Base-by-base conservation (phyloP, 2,797 vertebrate species). In the Cynodonichthys magdalenae region DNA sequence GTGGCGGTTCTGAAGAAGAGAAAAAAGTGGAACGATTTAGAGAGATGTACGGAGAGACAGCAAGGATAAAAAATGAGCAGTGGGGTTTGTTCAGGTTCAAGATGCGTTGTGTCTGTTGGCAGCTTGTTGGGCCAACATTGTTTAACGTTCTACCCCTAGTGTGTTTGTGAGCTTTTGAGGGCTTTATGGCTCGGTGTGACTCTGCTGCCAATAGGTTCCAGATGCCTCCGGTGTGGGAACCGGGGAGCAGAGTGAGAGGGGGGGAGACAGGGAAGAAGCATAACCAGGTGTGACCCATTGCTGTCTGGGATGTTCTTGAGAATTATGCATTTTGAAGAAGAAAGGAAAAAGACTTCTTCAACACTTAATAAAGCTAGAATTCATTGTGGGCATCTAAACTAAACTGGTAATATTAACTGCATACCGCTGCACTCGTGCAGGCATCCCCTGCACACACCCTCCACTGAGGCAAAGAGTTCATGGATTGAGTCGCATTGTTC, bases 211-310 rank as follows among this genome's bases (percentile, higher is more conserved):
- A 93, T 93, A 72, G 90, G 84, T 93, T 93, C 91, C 92, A 93
- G 91, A 94, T 94, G 93, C 91, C 83, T 83, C 84, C 85, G 87
- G 90, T 92, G 92, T 92, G 92, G 91, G 90, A 91, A 92, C 81
- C 53, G 54, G 84, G 68, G 85, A 84, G 75, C 24, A 56, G 66
- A 82, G 78, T 7, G 18, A 24, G 61, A 78, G 61, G 78, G 82
- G 71, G 75, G 71, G 75, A 83, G 76, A 77, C 34, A 51, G 76
- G 67, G 78, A 85, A 85, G 88, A 92, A 91, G 88, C 81, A 88
- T 86, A 87, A 88, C 91, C 92, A 93, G 91, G 92, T 93, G 92
- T 88, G 90, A 91, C 89, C 88, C 84, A 87, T 90, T 88, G 82
- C 79, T 80, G 82, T 89, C 87, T 82, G 85, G 86, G 88, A 90